These are phyloP conservation scores for Lates calcarifer DNA, from an alignment of 2,113 vertebrate genomes.

Conservation along the genomic window DNA sequence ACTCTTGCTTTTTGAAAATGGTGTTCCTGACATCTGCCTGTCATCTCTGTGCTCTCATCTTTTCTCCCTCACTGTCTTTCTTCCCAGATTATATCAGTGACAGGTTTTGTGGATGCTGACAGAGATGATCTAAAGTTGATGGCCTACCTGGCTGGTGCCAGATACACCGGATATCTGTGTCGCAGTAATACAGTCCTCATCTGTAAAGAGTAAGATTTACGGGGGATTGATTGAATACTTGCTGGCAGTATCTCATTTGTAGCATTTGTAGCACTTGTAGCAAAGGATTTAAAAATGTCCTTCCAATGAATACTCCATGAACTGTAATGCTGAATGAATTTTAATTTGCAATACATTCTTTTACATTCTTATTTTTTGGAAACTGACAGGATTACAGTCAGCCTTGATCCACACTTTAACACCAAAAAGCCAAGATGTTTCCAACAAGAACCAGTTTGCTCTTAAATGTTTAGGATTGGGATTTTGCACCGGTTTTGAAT, in stretches of 20 bases:
- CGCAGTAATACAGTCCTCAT: constrained; percentile 97
- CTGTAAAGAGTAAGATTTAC: constrained; percentile 90
- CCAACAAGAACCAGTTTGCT: neutral
- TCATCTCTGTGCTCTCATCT: neutral
- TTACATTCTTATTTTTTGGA: neutral
- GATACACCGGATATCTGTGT: constrained; percentile 96
- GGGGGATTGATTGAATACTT: neutral
- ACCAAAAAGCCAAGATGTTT: too few species aligned
- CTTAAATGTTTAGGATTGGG: neutral
- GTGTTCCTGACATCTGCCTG: neutral
- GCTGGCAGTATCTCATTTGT: neutral
- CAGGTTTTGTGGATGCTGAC: constrained; percentile 95
- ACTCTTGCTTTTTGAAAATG: neutral
- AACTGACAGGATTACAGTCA: neutral
- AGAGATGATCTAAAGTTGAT: constrained; percentile 97
- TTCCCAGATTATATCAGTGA: constrained; percentile 94
- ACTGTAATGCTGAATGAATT: neutral
- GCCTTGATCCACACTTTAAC: neutral
- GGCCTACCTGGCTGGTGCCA: constrained; percentile 94
- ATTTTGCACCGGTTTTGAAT: neutral
- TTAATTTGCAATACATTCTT: neutral
- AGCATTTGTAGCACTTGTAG: neutral
- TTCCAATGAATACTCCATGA: neutral
- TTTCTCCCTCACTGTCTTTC: neutral
- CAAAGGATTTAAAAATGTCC: neutral